These are phyloP conservation scores for Sebastolobus alascanus DNA, from an alignment of 2,797 vertebrate genomes.

Conservation along the genomic window DNA sequence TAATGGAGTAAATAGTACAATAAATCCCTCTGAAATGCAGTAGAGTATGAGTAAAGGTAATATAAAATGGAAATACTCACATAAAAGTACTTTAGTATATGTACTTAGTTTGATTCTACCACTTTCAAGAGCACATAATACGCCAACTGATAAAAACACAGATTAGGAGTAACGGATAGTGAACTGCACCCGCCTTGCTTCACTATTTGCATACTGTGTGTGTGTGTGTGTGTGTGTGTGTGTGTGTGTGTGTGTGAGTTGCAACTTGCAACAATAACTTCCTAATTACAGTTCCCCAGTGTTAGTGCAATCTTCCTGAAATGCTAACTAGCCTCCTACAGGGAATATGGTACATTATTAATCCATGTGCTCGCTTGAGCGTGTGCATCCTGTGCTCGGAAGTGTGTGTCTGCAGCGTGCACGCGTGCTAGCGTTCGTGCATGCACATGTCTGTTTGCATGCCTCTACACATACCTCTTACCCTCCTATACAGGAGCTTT, in stretches of 20 bases:
- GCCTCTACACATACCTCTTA: not conserved
- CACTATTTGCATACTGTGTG: constrained; percentile 33
- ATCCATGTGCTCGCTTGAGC: constrained; percentile 67
- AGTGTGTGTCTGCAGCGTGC: constrained; percentile 22
- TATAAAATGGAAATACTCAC: not conserved
- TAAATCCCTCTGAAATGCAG: not conserved
- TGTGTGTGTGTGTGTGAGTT: constrained; percentile 5
- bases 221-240: constrained; percentile 5
- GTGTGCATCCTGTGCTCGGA: constrained; percentile 38
- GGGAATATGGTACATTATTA: constrained; percentile 78
- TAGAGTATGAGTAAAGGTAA: not conserved
- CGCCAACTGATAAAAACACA: not conserved
- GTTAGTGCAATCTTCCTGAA: constrained; percentile 78
- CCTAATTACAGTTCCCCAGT: constrained; percentile 76
- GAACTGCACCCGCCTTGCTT: not conserved
- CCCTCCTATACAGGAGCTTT: not conserved
- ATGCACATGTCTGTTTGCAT: not conserved
- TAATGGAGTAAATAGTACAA: not conserved
- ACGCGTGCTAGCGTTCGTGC: not conserved
- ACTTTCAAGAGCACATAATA: not conserved
- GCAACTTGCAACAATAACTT: constrained; percentile 75
- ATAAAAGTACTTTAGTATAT: not conserved
- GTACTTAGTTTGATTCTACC: not conserved
- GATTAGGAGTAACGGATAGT: not conserved
- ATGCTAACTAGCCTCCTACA: constrained; percentile 77